These are phyloP conservation scores for Lagopus leucura DNA, from an alignment of 2,113 vertebrate genomes.

Conservation along the genomic window DNA sequence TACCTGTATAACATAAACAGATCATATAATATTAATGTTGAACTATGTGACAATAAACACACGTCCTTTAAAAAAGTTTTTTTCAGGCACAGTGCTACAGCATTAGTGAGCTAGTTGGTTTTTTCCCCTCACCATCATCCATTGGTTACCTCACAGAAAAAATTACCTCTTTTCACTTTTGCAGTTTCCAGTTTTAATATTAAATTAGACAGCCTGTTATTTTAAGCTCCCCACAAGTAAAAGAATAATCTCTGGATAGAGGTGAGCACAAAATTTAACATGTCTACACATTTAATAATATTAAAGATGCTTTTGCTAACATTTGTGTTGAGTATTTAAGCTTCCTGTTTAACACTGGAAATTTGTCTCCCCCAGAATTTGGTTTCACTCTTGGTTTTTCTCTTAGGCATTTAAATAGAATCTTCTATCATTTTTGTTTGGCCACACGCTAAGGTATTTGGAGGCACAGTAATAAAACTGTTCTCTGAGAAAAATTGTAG, in stretches of 20 bases:
- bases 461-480: not conserved
- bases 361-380: slow-evolving; percentile 9
- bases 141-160: not conserved
- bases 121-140: not conserved
- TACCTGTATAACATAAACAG: not conserved
- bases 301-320: not conserved
- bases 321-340: not conserved
- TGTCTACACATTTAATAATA: fast-evolving
- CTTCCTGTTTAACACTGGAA: slow-evolving; percentile 24
- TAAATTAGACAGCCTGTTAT: not conserved
- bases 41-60: not conserved
- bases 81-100: not conserved
- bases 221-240: not conserved
- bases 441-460: not conserved
- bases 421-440: slow-evolving; percentile 35
- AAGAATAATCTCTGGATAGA: not conserved
- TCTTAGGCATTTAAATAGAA: slow-evolving; percentile 18
- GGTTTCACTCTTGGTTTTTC: not conserved
- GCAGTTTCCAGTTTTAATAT: not conserved
- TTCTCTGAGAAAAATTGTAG: not conserved
- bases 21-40: not conserved
- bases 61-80: not conserved
- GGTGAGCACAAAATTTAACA: not conserved
- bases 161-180: not conserved
- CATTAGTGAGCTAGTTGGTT: not conserved